Evolutionary conservation across 35 echinoderm and acorn worm species (phyloP), one percentile per base, ranked within the genome.

Genomic region (Heliocidaris tuberculata): DNA sequence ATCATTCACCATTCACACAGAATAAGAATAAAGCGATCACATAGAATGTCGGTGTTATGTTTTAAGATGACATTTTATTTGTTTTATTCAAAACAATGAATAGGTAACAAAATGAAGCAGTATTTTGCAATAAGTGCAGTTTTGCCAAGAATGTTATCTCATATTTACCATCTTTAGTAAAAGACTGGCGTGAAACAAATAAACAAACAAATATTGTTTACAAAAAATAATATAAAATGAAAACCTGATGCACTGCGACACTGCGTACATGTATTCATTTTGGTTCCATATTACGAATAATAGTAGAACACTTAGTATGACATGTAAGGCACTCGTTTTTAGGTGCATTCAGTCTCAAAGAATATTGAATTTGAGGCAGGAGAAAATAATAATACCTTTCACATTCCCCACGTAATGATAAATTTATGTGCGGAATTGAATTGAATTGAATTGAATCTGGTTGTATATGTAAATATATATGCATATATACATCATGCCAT

Each of bases 251-350:
- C 21, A 78, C 21, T n/a, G 27, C 65, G 6, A n/a, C 4, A n/a
- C 0, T 78, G 65, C 27, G 21, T 4, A 78, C 19, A 78, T n/a
- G 6, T 19, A 78, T 78, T 5, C 21, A n/a, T 24, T 78, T 42
- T 19, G 27, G 27, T n/a, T 78, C 65, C 65, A 19, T 78, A 24
- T n/a, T n/a, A 24, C 27, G 27, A 78, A 78, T 78, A 29, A 42
- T 19, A 78, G 7, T 78, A 42, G 65, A 78, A 21, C 65, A 78
- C 24, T 5, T 27, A 78, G 27, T n/a, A 5, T 27, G 17, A 78
- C 65, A 78, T 21, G 65, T 78, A 78, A 78, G 65, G 65, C 65
- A 78, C 65, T 78, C 65, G 65, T 78, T 78, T 56, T 78, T 78
- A 78, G 65, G 65, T 78, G 65, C 65, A 78, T 78, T 21, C 60